Base-by-base conservation (phyloP, 2,888 invertebrate species). In the Protonemura montana region DNA sequence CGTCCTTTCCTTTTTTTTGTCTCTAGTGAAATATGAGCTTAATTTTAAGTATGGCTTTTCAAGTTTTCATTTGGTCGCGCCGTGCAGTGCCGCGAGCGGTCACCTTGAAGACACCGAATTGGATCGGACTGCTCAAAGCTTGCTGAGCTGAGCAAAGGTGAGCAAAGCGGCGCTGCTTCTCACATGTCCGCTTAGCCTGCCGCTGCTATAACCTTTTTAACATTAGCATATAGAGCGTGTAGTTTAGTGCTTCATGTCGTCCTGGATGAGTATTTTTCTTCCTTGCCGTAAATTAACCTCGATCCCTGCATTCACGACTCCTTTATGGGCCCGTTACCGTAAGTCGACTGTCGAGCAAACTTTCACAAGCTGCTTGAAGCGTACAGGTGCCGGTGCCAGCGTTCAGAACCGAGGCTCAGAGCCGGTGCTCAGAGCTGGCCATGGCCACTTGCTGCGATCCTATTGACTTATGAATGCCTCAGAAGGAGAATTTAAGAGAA, bases 151-250 rank as follows among this genome's bases (percentile, higher is more conserved):
- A 21, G 59, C 2, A 13, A 59, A 10, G 59, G 59, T 59, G 59
- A 59, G 28, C 16, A 59, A 81, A 29, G 81, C 81, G 29, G 30
- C 29, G 30, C 81, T 21, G 21, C 30, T 81, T 59, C 59, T 59
- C 59, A 59, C 81, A 30, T 81, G 27, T 81, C 29, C 81, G 81
- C 28, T 29, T 21, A 6, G 35, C 35, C n/a, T n/a, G 7, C n/a
- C 81, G 80, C 42, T 80, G 77, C 78, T 86, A 86, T 86, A 81
- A n/a, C 85, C 85, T 86, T 86, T 78, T 86, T 81, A 86, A 86
- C 80, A 86, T 86, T 86, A 81, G 85, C 85, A 86, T 86, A 86
- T 86, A 86, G 81, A 86, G 85, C 78, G 80, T 29, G 29, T 27
- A 28, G 81, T 81, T 81, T 81, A 81, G 29, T 81, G 78, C 78